Conservation (phyloP, 2,888 invertebrate genomes). For the Drosophila leonis region DNA sequence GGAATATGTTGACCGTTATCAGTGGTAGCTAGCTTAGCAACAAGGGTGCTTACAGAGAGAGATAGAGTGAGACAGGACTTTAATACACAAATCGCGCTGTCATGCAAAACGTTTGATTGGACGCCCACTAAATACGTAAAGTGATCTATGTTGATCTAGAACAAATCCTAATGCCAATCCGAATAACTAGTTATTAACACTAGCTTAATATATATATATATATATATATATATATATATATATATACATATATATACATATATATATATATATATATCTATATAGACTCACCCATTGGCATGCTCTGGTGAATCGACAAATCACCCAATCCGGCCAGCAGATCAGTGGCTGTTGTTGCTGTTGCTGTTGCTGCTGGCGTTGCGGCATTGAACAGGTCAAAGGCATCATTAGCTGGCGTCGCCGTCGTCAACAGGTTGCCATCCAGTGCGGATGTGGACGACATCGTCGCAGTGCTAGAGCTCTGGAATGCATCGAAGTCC, state of each 20-base stretch:
- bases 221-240: no score
- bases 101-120: conserved; percentile 57
- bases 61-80: conserved; percentile 5
- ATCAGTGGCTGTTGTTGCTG: conserved; percentile 82
- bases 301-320: conserved; percentile 84
- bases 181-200: conserved; percentile 15
- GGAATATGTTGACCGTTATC: conserved; percentile 83
- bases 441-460: conserved; percentile 56
- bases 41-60: conserved; percentile 49
- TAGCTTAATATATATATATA: conserved; percentile 14
- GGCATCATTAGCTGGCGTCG: conserved; percentile 77
- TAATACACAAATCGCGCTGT: conserved; percentile 25
- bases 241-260: no score
- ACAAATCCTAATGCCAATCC: conserved; percentile 34
- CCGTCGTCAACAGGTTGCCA: conserved; percentile 66
- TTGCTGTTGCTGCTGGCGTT: conserved; percentile 55
- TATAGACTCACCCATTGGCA: conserved; percentile 84
- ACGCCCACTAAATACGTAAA: conserved; percentile 33
- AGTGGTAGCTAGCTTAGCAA: conserved; percentile 48
- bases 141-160: conserved; percentile 26
- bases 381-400: conserved; percentile 80
- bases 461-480: conserved; percentile 48
- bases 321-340: conserved; percentile 86
- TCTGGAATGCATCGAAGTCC: conserved; percentile 91
- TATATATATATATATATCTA: no score